Evolutionary conservation across 2,113 vertebrate species (phyloP).

Genomic region (Nyctibius bracteatus): DNA sequence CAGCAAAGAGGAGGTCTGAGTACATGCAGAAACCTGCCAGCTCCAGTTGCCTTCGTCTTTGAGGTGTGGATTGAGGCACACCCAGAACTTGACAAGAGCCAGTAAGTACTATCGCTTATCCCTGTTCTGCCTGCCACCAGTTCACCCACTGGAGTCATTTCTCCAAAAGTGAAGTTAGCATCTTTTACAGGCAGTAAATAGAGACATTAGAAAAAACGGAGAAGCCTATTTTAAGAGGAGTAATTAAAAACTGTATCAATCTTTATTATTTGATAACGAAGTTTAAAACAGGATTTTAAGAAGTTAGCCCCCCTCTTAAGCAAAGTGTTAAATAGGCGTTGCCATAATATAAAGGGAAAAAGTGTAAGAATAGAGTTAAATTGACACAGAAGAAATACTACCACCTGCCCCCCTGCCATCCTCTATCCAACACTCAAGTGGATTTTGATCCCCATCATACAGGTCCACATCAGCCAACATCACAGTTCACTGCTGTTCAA

Average conservation of each 20-base stretch:
- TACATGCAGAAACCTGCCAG: background rate
- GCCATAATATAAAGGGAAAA: background rate
- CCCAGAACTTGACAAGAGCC: background rate
- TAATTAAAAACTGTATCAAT: background rate
- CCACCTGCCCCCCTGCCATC: background rate
- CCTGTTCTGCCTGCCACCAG: background rate
- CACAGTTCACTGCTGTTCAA: background rate
- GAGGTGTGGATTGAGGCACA: background rate
- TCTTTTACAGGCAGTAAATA: background rate
- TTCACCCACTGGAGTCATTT: background rate
- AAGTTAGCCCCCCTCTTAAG: background rate
- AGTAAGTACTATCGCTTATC: rapidly evolving
- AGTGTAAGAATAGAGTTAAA: background rate
- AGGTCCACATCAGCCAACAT: background rate
- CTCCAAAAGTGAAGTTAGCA: background rate
- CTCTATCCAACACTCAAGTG: background rate
- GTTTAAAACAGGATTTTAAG: background rate
- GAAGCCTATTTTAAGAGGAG: background rate
- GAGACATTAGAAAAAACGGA: background rate
- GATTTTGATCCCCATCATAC: background rate
- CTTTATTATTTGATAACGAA: background rate
- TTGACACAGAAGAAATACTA: background rate
- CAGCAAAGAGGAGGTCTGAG: background rate
- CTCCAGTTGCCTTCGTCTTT: background rate
- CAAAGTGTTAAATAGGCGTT: background rate